Evolutionary conservation across 1,140 invertebrate species (phyloP).

Genomic region (Cepaea nemoralis): DNA sequence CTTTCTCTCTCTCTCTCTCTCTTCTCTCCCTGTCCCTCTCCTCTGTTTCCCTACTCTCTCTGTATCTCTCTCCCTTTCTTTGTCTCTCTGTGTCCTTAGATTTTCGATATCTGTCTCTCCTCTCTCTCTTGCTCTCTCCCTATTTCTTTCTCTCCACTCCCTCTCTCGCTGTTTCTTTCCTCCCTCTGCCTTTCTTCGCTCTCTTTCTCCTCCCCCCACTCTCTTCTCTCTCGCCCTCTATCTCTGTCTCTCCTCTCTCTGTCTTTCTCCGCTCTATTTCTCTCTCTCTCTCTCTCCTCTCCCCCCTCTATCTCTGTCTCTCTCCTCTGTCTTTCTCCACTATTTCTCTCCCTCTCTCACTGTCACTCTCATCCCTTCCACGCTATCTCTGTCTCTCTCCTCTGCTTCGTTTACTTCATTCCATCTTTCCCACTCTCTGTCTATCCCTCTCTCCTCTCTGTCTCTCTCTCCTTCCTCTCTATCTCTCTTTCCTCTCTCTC

Average conservation of each 20-base stretch:
- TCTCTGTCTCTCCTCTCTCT: not conserved
- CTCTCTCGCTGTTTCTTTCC: not conserved
- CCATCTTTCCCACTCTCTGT: too few species aligned
- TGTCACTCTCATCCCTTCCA: not conserved
- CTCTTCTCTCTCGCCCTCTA: not conserved
- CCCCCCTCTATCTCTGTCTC: not conserved
- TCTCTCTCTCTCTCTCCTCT: not conserved
- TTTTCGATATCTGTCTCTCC: not conserved
- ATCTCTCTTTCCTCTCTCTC: too few species aligned
- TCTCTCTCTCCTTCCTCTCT: too few species aligned
- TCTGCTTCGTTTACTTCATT: too few species aligned
- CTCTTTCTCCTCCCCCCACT: not conserved
- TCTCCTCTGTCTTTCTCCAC: not conserved
- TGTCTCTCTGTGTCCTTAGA: not conserved
- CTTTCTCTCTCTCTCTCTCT: too few species aligned
- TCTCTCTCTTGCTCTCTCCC: not conserved
- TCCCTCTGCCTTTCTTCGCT: not conserved
- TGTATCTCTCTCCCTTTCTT: not conserved
- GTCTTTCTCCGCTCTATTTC: not conserved
- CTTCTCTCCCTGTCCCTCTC: too few species aligned
- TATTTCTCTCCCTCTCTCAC: conserved; percentile 21
- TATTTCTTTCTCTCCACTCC: too few species aligned
- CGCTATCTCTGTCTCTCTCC: conserved; percentile 14
- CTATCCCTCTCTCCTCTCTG: too few species aligned
- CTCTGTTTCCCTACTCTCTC: not conserved